Evolutionary conservation across 1,140 invertebrate species (phyloP).

Genomic region (Conus betulinus): DNA sequence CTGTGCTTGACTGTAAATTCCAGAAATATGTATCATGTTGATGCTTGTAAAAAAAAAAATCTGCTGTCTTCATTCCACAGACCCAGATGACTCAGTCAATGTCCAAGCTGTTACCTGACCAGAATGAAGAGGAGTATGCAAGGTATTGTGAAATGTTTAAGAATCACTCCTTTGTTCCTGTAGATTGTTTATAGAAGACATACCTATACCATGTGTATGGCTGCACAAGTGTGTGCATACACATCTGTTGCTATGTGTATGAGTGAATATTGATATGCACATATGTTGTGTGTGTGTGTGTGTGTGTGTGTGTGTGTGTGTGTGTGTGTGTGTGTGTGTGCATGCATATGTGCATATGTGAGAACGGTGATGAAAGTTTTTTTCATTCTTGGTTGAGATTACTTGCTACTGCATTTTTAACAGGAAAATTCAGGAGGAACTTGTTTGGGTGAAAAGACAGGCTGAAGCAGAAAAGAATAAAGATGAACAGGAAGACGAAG

Average conservation of each 20-base stretch:
- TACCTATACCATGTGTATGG: not conserved
- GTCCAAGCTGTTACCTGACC: conserved; percentile 61
- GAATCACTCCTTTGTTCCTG: not conserved
- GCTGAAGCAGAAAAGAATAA: conserved; percentile 17
- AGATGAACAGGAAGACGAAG: conserved; percentile 34
- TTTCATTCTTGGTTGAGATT: not conserved
- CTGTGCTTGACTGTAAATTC: no score
- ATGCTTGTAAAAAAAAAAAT: no score
- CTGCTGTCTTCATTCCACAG: conserved; percentile 36
- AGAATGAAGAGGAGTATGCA: conserved; percentile 55
- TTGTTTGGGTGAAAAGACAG: not conserved
- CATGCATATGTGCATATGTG: not conserved
- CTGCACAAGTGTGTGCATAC: not conserved
- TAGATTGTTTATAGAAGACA: not conserved
- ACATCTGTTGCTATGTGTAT: not conserved
- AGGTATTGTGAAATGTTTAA: conserved; percentile 45
- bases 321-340: not conserved
- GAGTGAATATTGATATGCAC: no score
- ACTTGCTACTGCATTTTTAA: not conserved
- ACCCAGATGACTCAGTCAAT: conserved; percentile 59
- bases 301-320: not conserved
- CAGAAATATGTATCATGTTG: no score
- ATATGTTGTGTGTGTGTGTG: not conserved
- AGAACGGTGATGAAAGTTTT: no score
- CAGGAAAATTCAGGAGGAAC: conserved; percentile 17